These are phyloP conservation scores for Phymanthus crucifer DNA, from an alignment of 92 coral and sea anemone genomes.

Conservation along the genomic window DNA sequence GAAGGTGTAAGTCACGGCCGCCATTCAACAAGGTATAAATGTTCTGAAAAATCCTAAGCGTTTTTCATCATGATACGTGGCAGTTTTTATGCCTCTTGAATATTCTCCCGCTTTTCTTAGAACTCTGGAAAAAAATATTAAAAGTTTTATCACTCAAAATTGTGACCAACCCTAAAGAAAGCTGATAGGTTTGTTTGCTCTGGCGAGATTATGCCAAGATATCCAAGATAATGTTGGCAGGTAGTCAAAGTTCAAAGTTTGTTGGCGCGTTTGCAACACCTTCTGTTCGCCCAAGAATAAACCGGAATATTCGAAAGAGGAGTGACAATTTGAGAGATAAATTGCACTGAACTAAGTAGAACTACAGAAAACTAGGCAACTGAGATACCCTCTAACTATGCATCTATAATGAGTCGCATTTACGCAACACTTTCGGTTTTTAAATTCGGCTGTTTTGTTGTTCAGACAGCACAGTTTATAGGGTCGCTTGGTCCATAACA, in stretches of 20 bases:
- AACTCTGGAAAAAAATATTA: background rate
- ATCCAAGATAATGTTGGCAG: background rate
- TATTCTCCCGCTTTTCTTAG: too few relatives aligned
- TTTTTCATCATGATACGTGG: background rate
- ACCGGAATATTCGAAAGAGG: background rate
- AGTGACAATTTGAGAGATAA: background rate
- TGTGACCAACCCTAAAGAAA: background rate
- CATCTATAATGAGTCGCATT: background rate
- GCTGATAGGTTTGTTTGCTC: background rate
- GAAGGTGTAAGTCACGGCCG: background rate
- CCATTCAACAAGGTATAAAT: background rate
- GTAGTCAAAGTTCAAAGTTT: background rate
- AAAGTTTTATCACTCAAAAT: background rate
- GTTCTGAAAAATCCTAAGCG: too few relatives aligned
- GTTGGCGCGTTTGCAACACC: background rate
- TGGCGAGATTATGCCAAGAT: background rate
- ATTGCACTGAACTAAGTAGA: background rate
- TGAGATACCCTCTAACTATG: background rate
- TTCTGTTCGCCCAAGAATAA: background rate
- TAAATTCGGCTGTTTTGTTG: background rate
- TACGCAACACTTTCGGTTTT: slow-evolving; percentile 6
- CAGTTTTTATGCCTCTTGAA: background rate
- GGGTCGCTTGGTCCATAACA: background rate
- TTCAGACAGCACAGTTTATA: background rate
- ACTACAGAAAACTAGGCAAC: background rate